Evolutionary conservation across 2,797 vertebrate species (phyloP).

Genomic region (Brachyalestes nurse): DNA sequence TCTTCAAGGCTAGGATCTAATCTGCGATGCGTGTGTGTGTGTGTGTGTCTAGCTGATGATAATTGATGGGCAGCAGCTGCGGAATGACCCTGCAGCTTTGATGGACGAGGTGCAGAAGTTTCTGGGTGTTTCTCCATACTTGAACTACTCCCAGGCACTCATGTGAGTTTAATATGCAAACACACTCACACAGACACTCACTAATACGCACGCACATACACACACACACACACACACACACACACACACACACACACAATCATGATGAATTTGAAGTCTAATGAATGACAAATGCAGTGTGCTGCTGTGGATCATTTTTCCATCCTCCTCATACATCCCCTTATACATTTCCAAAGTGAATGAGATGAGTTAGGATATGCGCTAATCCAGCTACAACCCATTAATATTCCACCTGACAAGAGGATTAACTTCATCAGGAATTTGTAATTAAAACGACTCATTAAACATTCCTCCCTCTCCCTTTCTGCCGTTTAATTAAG

Average conservation of each 20-base stretch:
- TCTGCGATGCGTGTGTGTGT: constrained; percentile 26
- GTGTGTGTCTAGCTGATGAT: constrained; percentile 85
- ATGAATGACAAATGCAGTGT: background rate
- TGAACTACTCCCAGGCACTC: constrained; percentile 94
- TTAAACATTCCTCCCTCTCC: constrained; percentile 25
- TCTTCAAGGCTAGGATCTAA: too few species aligned
- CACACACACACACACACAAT: background rate
- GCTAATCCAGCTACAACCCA: constrained; percentile 30
- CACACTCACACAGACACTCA: constrained; percentile 32
- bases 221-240: background rate
- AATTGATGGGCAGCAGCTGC: constrained; percentile 95
- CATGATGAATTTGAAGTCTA: constrained; percentile 6
- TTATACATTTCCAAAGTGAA: background rate
- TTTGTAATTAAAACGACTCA: constrained; percentile 45
- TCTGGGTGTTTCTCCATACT: constrained; percentile 89
- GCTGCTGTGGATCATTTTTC: background rate
- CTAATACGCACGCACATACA: constrained; percentile 13
- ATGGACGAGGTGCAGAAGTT: constrained; percentile 98
- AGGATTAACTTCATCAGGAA: constrained; percentile 38
- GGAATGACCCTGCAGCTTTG: constrained; percentile 88
- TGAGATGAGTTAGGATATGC: constrained; percentile 32
- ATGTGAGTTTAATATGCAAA: constrained; percentile 82
- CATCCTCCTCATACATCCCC: background rate
- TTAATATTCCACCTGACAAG: constrained; percentile 31
- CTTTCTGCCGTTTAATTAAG: constrained; percentile 21